phyloP scores from a whole-genome alignment of 2,797 vertebrate genomes.

The Scyliorhinus canicula region DNA sequence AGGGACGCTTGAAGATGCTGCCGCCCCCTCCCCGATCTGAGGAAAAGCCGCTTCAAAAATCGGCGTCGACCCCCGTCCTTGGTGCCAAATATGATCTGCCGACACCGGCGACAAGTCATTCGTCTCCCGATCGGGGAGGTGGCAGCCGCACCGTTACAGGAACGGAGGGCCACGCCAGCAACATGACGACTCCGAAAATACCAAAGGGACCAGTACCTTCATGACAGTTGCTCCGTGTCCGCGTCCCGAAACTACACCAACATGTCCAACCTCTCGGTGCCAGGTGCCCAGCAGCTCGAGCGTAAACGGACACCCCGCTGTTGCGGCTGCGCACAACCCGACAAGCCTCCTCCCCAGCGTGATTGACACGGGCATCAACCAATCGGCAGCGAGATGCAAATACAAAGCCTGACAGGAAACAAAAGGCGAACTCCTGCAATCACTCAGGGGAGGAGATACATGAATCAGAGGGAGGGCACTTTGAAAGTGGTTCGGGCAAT shows the following conservation, averaged over 20 bases:
- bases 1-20: background rate
- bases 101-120: background rate
- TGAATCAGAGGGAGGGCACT: background rate
- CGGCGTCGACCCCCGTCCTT: background rate
- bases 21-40: background rate
- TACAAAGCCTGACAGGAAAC: background rate
- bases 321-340: background rate
- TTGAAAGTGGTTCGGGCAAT: too few relatives aligned
- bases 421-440: background rate
- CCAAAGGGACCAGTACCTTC: background rate
- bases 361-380: background rate
- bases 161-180: background rate
- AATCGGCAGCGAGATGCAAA: background rate
- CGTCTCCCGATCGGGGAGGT: background rate
- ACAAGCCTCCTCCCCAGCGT: too few relatives aligned
- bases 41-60: background rate
- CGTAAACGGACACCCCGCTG: background rate
- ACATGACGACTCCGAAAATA: background rate
- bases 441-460: background rate
- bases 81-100: background rate
- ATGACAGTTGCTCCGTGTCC: background rate
- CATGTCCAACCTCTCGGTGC: background rate
- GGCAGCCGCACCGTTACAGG: background rate
- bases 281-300: background rate
- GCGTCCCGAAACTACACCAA: background rate